A percentile compares a stretch with the other conserved stretches of the same genome.
Conservation (phyloP, 2,888 invertebrate genomes). For the Trissolcus japonicus region DNA sequence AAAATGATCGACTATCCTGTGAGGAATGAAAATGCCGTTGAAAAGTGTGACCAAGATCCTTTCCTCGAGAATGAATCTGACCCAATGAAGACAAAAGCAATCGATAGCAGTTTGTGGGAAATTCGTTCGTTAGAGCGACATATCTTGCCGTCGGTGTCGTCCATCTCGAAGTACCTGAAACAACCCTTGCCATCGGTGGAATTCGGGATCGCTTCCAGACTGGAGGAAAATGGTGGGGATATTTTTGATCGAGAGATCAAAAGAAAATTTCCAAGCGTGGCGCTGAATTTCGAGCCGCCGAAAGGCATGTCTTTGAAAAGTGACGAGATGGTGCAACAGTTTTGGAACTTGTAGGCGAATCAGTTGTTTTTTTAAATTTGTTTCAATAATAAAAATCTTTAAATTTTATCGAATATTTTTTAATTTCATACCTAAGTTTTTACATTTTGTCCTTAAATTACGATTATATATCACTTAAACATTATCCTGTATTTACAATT, state of each 20-base stretch:
- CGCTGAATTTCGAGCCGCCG: slow-evolving; percentile 86
- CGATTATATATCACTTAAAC: neutral
- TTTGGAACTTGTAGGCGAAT: slow-evolving; percentile 79
- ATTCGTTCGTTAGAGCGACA: slow-evolving; percentile 87
- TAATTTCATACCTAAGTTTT: too few relatives aligned
- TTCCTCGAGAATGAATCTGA: slow-evolving; percentile 89
- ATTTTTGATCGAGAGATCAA: slow-evolving; percentile 87
- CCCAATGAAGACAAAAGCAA: slow-evolving; percentile 87
- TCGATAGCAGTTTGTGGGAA: slow-evolving; percentile 96
- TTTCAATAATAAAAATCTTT: neutral
- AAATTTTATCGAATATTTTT: neutral
- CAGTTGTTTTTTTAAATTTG: neutral
- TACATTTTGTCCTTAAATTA: too few relatives aligned
- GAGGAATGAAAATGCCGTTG: slow-evolving; percentile 69
- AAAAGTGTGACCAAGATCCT: slow-evolving; percentile 82
- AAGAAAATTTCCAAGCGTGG: slow-evolving; percentile 85
- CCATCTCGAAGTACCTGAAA: slow-evolving; percentile 84
- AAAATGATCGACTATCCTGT: slow-evolving; percentile 79
- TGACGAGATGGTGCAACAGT: slow-evolving; percentile 82
- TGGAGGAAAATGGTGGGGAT: slow-evolving; percentile 83
- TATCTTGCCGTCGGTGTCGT: slow-evolving; percentile 83
- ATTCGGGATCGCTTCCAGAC: slow-evolving; percentile 82
- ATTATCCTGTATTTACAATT: slow-evolving; percentile 15
- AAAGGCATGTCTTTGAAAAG: slow-evolving; percentile 80
- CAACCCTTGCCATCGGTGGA: slow-evolving; percentile 82